Evolutionary conservation across 2,888 invertebrate species (phyloP).

Genomic region (Lamellibrachia satsuma): DNA sequence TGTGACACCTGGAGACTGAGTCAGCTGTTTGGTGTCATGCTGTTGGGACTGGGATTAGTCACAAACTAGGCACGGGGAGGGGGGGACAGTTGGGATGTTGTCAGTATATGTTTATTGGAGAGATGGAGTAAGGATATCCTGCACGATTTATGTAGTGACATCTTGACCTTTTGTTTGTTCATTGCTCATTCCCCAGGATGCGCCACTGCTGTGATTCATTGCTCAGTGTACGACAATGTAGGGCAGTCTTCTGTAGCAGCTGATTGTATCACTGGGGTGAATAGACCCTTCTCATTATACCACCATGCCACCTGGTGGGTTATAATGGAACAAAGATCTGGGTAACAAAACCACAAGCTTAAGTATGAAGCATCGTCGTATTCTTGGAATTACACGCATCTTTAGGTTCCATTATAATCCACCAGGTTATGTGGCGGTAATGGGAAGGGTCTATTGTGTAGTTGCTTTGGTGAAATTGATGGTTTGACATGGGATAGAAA

Average conservation of each 20-base stretch:
- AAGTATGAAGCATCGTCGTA: no score
- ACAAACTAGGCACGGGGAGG: neutral
- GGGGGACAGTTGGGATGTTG: neutral
- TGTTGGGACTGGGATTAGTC: neutral
- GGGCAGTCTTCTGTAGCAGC: neutral
- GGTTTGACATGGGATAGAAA: neutral
- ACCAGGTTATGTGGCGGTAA: no score
- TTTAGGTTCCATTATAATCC: no score
- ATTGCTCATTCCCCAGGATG: neutral
- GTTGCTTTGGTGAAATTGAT: neutral
- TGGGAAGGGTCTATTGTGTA: neutral
- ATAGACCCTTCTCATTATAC: neutral
- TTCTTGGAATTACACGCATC: no score
- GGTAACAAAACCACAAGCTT: no score
- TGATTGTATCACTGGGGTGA: neutral
- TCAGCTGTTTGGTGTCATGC: neutral
- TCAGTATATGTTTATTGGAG: neutral
- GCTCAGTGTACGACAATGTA: neutral
- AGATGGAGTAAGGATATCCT: neutral
- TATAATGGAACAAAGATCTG: no score
- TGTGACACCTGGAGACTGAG: neutral
- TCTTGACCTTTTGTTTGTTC: neutral
- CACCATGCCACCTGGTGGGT: no score
- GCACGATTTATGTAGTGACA: neutral
- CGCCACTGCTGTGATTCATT: neutral